Base-by-base conservation (phyloP, 2,888 invertebrate genomes). In the Sarcophaga variegata region DNA sequence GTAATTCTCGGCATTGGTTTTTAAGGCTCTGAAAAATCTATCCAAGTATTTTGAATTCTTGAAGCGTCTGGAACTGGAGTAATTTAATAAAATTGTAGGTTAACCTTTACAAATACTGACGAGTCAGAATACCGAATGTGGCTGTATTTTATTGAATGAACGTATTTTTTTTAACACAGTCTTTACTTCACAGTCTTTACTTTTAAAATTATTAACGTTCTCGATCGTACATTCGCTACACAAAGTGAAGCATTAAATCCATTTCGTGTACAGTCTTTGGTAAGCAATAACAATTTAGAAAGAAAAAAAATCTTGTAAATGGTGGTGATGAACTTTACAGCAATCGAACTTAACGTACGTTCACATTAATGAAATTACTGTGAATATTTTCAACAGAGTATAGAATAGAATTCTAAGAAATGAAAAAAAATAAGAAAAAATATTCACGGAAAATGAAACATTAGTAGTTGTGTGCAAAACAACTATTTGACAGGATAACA, bases 361-460 rank as follows among this genome's bases (percentile, higher is more conserved):
- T 49, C 47, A 75, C 54, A 49, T 27, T 86, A 88, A 86, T 88
- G 88, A 86, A 88, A 86, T 88, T 88, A 86, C 86, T 70, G 86
- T 88, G 88, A 88, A 85, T 85, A 87, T 83, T 87, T 87, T 81
- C 60, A 79, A 59, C 78, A 79, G 78, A 78, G 75, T 59, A 66
- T 78, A 66, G 17, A 66, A 47, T 47, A 62, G 59, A 37, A 37
- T 37, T 37, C 37, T 37, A 60, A 79, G 75, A 66, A 60, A 69
- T 45, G 17, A 0, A 37, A 67, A 75, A 47, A 45, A 70, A 45
- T 10, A 67, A 45, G 1, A 67, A 25, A 54, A 14, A 54, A 54
- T 14, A 54, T 54, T 14, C 12, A 54, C 0, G 12, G 17, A 54
- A 87, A 87, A 81, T 70, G 70, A 84, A 78, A 82, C 81, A 87